Evolutionary conservation across 2,113 vertebrate species (phyloP), one percentile per base, ranked within the genome.

Genomic region (Orthochromis indermauri): DNA sequence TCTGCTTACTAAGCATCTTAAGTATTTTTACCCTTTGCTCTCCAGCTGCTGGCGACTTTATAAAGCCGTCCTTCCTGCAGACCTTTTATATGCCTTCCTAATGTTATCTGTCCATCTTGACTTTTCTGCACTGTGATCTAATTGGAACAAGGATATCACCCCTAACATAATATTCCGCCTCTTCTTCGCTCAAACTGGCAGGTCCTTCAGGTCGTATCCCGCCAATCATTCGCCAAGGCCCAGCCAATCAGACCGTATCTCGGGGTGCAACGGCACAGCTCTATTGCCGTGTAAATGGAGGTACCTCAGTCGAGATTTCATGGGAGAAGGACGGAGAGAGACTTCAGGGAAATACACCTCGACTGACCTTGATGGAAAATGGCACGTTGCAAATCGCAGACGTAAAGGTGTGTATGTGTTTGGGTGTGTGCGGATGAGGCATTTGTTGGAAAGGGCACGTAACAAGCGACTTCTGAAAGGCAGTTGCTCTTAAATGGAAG

Each of bases 271-370:
- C 93, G 0, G 96, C 85, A 2, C 92, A 89, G 89, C 95, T 99
- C 88, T 97, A 97, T 1, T 99, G 98, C 28, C 93, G 95, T 45
- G 97, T 95, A 16, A 95, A 92, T 0, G 96, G 96, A 3, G 96
- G 96, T 24, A 95, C 97, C 13, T 89, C 95, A 0, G 96, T 97
- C 84, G 97, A 85, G 7, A 96, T 98, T 90, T 96, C 90, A 2
- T 99, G 98, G 98, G 96, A 97, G 94, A 99, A 98, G 91, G 97
- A 98, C 0, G 97, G 97, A 42, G 96, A 95, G 33, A 94, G 88
- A 91, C 92, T 99, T 84, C 94, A 94, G 89, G 96, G 93, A 84
- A 96, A 95, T 54, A 96, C 97, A 78, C 91, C 95, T 40, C 96
- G 96, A 3, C 17, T 97, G 94, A 97, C 83, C 89, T 93, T 98